Base-by-base conservation (phyloP, 2,888 invertebrate species). In the Hoplodrina blanda region DNA sequence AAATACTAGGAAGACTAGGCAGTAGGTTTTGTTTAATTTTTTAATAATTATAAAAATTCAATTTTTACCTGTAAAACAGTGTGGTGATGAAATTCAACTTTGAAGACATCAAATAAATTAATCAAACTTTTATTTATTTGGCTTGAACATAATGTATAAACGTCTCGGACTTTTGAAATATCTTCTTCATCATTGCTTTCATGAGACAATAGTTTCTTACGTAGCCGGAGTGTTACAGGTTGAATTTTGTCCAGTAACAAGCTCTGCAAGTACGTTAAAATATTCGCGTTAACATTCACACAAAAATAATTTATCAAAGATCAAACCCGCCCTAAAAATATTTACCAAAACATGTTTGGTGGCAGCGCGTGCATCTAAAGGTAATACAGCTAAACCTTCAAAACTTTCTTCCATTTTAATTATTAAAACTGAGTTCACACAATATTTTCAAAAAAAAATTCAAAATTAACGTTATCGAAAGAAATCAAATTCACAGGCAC, bases 111-210 rank as follows among this genome's bases (percentile, higher is more conserved):
- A 72, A 95, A 89, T 63, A 95, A 88, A 73, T 88, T 89, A 33
- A 92, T 68, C 11, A 94, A 73, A 82, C 93, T 93, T 85, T 95
- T 96, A 69, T 91, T 91, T 60, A 96, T 93, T 89, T 96, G 96
- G 83, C 92, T 95, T 46, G 91, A 87, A 85, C 95, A 93, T 19
- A 96, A 81, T 19, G 87, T 83, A 68, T 90, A 94, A n/a, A 93
- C 87, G 81, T 93, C 91, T 41, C 87, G 86, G 61, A 94, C 71
- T 83, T 89, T 91, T 4, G 67, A 65, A 19, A 84, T 64, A 10
- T 88, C 83, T 56, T 84, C 77, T 41, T 83, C 77, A 41, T 83
- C 84, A 46, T 81, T 78, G 37, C 80, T 83, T 17, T 63, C 69
- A 53, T 78, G 70, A 5, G 73, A 66, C 52, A 88, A 83, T 41